Conservation (phyloP, 1,140 invertebrate species). For the Drosophila equinoxialis region DNA sequence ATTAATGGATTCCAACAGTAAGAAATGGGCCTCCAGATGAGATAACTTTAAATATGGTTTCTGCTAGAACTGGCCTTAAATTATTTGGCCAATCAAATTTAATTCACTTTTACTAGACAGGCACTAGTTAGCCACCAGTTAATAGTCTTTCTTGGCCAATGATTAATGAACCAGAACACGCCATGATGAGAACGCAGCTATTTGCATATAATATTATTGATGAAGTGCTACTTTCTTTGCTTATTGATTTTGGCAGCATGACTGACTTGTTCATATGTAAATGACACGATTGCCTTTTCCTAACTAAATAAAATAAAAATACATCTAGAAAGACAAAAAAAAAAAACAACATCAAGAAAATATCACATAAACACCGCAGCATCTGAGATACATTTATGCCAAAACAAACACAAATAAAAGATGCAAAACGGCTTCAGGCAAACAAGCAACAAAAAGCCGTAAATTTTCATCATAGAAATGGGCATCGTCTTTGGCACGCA, state of each 20-base stretch:
- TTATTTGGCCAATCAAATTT: too few species aligned
- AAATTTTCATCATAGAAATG: slow-evolving; percentile 48
- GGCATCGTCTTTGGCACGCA: slow-evolving; percentile 45
- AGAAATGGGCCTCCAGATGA: too few species aligned
- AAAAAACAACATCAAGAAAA: background rate
- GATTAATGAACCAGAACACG: slow-evolving; percentile 28
- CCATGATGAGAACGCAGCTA: background rate
- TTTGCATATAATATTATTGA: slow-evolving; percentile 1
- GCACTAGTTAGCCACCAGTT: background rate
- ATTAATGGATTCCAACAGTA: too few species aligned
- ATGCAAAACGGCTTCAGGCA: slow-evolving; percentile 19
- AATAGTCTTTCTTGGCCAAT: slow-evolving; percentile 19
- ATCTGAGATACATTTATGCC: slow-evolving; percentile 20
- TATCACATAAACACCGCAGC: slow-evolving; percentile 13
- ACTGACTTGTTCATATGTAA: slow-evolving; percentile 35
- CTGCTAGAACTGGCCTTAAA: too few species aligned
- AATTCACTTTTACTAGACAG: background rate
- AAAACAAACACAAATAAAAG: slow-evolving; percentile 36
- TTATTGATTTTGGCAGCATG: slow-evolving; percentile 50
- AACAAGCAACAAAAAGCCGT: slow-evolving; percentile 27
- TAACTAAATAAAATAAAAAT: slow-evolving; percentile 21
- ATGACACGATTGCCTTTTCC: slow-evolving; percentile 21
- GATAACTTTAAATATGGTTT: too few species aligned
- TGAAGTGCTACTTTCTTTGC: slow-evolving; percentile 15
- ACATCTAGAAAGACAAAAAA: background rate